A percentile compares a stretch with the other conserved stretches of the same genome.
Evolutionary conservation across 30 jellyfish, hydroid and myxozoan genomes (phyloP).

Genomic region (Sanderia malayensis): DNA sequence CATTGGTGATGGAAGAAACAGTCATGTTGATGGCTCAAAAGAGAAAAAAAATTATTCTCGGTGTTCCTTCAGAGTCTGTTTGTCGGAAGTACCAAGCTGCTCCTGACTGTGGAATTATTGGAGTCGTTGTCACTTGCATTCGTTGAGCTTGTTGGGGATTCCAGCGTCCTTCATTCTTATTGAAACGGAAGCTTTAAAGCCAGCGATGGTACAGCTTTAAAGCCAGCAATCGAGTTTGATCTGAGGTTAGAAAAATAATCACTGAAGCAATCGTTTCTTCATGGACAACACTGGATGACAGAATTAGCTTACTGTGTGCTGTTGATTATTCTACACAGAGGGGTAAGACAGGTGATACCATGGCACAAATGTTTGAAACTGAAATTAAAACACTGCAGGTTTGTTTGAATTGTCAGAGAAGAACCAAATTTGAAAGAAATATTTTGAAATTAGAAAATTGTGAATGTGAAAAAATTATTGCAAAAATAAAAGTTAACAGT

Average conservation of each 20-base stretch:
- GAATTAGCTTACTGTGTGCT: slow-evolving; percentile 14
- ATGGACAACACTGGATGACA: slow-evolving; percentile 24
- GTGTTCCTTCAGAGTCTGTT: slow-evolving; percentile 31
- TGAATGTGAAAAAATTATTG: slow-evolving; percentile 9
- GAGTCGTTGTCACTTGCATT: slow-evolving; percentile 24
- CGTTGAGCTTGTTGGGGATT: slow-evolving; percentile 9
- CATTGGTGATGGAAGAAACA: slow-evolving; percentile 32
- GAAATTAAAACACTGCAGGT: slow-evolving; percentile 14
- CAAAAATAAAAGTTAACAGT: slow-evolving; percentile 8
- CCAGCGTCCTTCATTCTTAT: neutral
- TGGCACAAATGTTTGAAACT: slow-evolving; percentile 13
- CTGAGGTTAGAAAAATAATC: slow-evolving; percentile 5
- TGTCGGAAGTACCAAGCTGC: slow-evolving; percentile 26
- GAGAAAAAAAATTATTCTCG: slow-evolving; percentile 13
- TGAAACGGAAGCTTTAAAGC: slow-evolving; percentile 11
- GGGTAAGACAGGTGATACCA: slow-evolving; percentile 32
- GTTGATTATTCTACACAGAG: slow-evolving; percentile 24
- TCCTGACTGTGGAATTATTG: slow-evolving; percentile 21
- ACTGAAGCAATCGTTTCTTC: slow-evolving; percentile 36
- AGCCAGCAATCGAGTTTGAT: slow-evolving; percentile 52
- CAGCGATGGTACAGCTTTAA: slow-evolving; percentile 44
- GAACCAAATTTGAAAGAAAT: slow-evolving; percentile 11
- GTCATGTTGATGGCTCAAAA: slow-evolving; percentile 12
- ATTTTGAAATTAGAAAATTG: slow-evolving; percentile 3
- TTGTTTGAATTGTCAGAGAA: slow-evolving; percentile 9